Evolutionary conservation across 2,113 vertebrate genomes (phyloP), one percentile per base, ranked within the genome.

Genomic region (Empidonax traillii): DNA sequence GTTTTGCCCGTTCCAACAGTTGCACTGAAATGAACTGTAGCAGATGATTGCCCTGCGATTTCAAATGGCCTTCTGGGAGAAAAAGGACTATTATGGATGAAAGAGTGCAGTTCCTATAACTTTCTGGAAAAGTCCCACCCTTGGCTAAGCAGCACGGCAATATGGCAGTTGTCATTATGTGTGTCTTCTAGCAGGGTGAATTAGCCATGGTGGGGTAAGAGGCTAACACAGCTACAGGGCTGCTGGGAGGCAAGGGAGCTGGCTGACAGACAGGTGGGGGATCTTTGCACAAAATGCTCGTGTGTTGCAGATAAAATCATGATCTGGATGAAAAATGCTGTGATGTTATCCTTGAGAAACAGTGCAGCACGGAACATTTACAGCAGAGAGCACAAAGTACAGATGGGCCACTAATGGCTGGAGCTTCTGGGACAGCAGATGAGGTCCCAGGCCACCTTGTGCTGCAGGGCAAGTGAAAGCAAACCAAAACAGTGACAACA

Each of bases 1-100:
- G 76, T 53, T 94, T n/a, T 56, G 53, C 67, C 87, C 49, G 31
- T 85, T 92, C 74, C 87, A 81, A 69, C 73, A 82, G 41, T 43
- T 85, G 71, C 87, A 53, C 89, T 82, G 93, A 79, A 97, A 96
- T 89, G 94, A 90, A 75, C 89, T 73, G 84, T 65, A 58, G 78
- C 84, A 75, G 76, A 95, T 61, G 68, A 81, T 41, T 66, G 51
- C 52, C 92, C 65, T 74, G 86, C 59, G 93, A 71, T 84, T 97
- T 84, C 92, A 88, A 55, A 23, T 25, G 30, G 68, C 76, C 90
- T 89, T 81, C 68, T 67, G 86, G 83, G 92, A 84, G 39, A 90
- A 51, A 51, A 79, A 51, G 51, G 16, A 19, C 55, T 89, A 9
- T 25, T 71, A 19, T 0, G 28, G 43, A 93, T 51, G 39, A 66